Percentiles rank a stretch among this genome's conserved stretches.
phyloP scores from a whole-genome alignment of 2,888 invertebrate species.

The Eristalinus aeneus region DNA sequence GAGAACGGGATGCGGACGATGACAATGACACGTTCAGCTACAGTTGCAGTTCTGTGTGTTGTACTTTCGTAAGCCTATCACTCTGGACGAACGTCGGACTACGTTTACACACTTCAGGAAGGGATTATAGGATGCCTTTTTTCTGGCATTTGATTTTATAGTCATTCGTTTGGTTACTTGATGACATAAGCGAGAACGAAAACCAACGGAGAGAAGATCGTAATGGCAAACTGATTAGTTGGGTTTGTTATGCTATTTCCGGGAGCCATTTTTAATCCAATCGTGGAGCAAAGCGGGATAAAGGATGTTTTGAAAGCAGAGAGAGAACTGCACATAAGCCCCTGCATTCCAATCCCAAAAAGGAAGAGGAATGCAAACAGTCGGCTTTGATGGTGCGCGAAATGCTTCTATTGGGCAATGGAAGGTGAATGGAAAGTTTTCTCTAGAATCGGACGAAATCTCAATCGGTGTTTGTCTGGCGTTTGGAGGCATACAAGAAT shows the following conservation, averaged over 20 bases:
- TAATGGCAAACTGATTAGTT: conserved; percentile 45
- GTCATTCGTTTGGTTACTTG: conserved; percentile 61
- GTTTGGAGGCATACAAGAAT: too few relatives aligned
- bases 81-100: conserved; percentile 45
- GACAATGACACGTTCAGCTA: conserved; percentile 2
- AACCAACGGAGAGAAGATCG: conserved; percentile 19
- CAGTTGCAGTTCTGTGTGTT: conserved; percentile 37
- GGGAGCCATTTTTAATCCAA: neutral
- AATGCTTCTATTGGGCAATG: too few relatives aligned
- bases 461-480: too few relatives aligned
- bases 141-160: conserved; percentile 64
- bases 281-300: neutral
- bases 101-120: conserved; percentile 64
- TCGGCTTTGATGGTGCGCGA: too few relatives aligned
- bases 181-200: conserved; percentile 53
- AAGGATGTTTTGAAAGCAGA: neutral
- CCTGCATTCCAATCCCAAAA: too few relatives aligned
- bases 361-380: too few relatives aligned
- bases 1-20: neutral
- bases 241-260: conserved; percentile 26
- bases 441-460: too few relatives aligned
- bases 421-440: too few relatives aligned
- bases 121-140: conserved; percentile 64
- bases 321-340: neutral
- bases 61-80: conserved; percentile 47